Evolutionary conservation across 2,888 invertebrate species (phyloP).

Genomic region (Herminia tarsipennalis): DNA sequence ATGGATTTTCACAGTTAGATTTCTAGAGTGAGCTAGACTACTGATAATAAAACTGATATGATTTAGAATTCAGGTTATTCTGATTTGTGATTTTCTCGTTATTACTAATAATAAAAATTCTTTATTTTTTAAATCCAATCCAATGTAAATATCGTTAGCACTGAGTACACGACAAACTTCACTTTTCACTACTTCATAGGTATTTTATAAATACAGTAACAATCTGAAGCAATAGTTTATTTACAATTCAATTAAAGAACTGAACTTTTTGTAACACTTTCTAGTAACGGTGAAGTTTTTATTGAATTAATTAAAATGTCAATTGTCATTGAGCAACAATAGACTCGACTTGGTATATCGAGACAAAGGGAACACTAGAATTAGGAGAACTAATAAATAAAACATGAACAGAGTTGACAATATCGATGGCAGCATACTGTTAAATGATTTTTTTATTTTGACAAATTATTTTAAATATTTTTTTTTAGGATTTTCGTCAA

Average conservation of each 20-base stretch:
- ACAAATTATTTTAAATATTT: neutral
- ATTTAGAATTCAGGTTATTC: no score
- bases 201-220: neutral
- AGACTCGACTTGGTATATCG: constrained; percentile 60
- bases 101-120: no score
- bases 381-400: constrained; percentile 70
- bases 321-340: constrained; percentile 32
- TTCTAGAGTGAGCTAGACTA: no score
- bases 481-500: neutral
- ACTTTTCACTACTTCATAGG: neutral
- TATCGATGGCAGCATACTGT: constrained; percentile 58
- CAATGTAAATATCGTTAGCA: no score
- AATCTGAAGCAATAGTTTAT: neutral
- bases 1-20: no score
- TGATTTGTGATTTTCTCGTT: no score
- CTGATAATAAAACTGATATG: no score
- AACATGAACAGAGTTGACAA: constrained; percentile 70
- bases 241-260: neutral
- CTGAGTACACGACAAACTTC: neutral
- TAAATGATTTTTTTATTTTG: neutral
- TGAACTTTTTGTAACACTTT: constrained; percentile 12
- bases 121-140: no score
- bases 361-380: constrained; percentile 73
- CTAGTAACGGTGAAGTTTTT: constrained; percentile 8
- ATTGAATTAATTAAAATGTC: constrained; percentile 7